Evolutionary conservation across 2,888 invertebrate genomes (phyloP), one percentile per base, ranked within the genome.

Genomic region (Zele albiditarsus): DNA sequence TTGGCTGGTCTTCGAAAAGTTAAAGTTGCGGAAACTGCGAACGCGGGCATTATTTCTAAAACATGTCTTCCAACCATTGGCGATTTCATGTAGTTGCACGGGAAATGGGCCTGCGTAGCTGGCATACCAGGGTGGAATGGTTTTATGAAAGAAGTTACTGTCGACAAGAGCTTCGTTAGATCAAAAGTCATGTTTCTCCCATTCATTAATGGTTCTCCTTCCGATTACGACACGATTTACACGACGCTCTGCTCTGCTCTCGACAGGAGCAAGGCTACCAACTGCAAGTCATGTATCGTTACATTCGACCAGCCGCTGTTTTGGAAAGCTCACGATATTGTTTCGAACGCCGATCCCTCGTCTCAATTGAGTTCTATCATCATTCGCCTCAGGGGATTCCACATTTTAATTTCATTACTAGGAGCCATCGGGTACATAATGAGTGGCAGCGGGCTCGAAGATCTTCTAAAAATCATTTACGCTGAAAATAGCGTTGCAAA

Each of bases 271-370:
- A 77, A 81, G 75, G 49, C 38, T 28, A 67, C 75, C 49, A 62
- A 73, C 65, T 82, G 82, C 23, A 75, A 75, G 58, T 78, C 74
- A 57, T 81, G 80, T 66, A 72, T 82, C 60, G 77, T 84, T 23
- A 85, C 84, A 49, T 84, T 83, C 69, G 83, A 84, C 69, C 82
- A 83, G 66, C 82, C 82, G 12, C 77, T 84, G 20, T 82, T 82
- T 76, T 38, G 49, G n/a, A 82, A 82, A 78, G 79, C 81, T 72
- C 77, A 78, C 42, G 74, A 73, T 23, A 83, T 81, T 53, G 76
- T 81, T 25, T 77, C 78, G 14, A 23, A n/a, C 12, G 1, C 60
- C 42, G 38, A 60, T 14, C 33, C 33, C 5, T 60, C 73, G 68
- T 78, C 83, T 80, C 73, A 82, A 38, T 67, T 74, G 23, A 63